Conservation (phyloP, 2,797 vertebrate species). For the Falco columbarius region DNA sequence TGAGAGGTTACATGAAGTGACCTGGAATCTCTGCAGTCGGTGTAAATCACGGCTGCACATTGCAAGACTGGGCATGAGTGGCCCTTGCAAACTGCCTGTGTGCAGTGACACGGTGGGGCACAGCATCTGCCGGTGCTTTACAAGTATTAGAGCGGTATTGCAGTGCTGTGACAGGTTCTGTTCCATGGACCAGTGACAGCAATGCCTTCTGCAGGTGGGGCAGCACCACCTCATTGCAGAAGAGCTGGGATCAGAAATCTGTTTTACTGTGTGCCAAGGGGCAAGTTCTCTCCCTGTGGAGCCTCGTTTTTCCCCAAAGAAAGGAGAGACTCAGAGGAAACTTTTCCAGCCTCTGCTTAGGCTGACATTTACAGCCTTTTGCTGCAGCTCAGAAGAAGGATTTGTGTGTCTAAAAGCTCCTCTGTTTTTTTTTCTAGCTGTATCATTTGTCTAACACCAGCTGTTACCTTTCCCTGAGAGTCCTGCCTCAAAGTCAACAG, state of each 20-base stretch:
- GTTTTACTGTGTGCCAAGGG: neutral
- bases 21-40: neutral
- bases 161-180: neutral
- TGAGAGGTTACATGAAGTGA: neutral
- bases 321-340: neutral
- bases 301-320: neutral
- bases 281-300: neutral
- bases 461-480: constrained; percentile 65
- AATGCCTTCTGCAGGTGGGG: neutral
- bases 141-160: neutral
- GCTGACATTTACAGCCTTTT: neutral
- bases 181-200: neutral
- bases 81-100: neutral
- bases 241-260: neutral
- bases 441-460: constrained; percentile 68
- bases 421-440: constrained; percentile 33
- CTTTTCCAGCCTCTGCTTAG: neutral
- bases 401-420: constrained; percentile 27
- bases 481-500: constrained; percentile 61
- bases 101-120: neutral
- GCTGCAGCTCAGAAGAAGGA: neutral
- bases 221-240: neutral
- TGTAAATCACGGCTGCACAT: neutral
- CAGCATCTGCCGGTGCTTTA: neutral
- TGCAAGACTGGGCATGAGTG: neutral